Evolutionary conservation across 2,113 vertebrate species (phyloP), one percentile per base, ranked within the genome.

Genomic region (Leuciscus idus): DNA sequence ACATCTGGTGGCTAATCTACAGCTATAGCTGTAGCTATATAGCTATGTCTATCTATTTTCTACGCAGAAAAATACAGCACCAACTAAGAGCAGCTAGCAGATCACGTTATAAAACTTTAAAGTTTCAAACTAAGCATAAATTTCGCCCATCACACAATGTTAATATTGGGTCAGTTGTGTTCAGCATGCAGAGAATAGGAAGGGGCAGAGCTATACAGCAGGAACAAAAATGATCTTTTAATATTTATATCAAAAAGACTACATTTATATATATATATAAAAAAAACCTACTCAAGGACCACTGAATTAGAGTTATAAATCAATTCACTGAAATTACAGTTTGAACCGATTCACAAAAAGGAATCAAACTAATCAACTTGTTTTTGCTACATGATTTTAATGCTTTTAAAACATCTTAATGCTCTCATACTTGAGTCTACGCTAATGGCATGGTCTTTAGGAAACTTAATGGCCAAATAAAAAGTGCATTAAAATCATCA

Each of bases 11-110:
- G 82, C 26, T 57, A 77, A 28, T 72, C 61, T 75, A 85, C 72
- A 33, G 21, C 66, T 83, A 74, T 36, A 59, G 48, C 26, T 59
- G 10, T 59, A n/a, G n/a, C n/a, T n/a, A n/a, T n/a, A n/a, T n/a
- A n/a, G n/a, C 83, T 28, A 50, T 68, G 76, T 59, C 76, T 81
- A 75, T 87, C 43, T 75, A 87, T 62, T 50, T 12, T 50, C 52
- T 28, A 62, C 23, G 23, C 39, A 17, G 82, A 72, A 75, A 75
- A 84, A 84, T 50, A 85, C 85, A 52, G 43, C 23, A 21, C 12
- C 2, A 12, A 50, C 55, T 33, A 19, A 73, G 36, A 52, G 43
- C 2, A 72, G 48, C 66, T 19, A n/a, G 19, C 3, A 82, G 26
- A 82, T 66, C 9, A 33, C 0, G 0, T 13, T 4, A 33, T 30